phyloP scores from a whole-genome alignment of 2,797 vertebrate genomes.

The Sebastes matsubarae region DNA sequence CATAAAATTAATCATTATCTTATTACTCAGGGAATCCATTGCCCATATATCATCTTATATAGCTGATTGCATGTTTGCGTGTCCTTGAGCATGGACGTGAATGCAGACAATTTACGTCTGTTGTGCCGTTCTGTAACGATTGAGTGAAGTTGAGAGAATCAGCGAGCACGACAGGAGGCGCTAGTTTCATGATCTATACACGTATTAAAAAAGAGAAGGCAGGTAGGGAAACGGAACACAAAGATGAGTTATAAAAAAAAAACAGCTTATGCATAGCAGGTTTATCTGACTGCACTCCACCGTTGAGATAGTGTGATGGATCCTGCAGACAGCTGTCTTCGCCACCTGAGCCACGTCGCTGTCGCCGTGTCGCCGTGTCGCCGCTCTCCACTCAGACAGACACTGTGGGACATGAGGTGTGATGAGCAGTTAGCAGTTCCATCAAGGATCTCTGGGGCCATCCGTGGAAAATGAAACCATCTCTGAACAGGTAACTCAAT shows the following conservation, averaged over 20 bases:
- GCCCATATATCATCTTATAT: constrained; percentile 29
- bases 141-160: neutral
- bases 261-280: neutral
- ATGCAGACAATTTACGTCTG: neutral
- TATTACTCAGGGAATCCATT: constrained; percentile 29
- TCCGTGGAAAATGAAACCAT: constrained; percentile 81
- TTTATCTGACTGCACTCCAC: constrained; percentile 39
- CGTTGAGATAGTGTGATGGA: constrained; percentile 50
- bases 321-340: constrained; percentile 53
- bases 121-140: constrained; percentile 9
- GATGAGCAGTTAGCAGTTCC: constrained; percentile 79
- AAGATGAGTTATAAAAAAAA: neutral
- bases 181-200: constrained; percentile 4
- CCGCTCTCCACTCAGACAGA: constrained; percentile 56
- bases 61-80: constrained; percentile 1
- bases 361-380: constrained; percentile 2
- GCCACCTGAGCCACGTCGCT: constrained; percentile 53
- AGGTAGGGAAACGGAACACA: neutral
- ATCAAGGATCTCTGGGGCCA: constrained; percentile 78
- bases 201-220: neutral
- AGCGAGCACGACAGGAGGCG: neutral
- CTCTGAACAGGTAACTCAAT: constrained; percentile 83
- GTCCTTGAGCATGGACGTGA: neutral
- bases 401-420: constrained; percentile 66
- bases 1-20: constrained; percentile 53